Percentiles rank a stretch among this genome's conserved stretches.
phyloP scores from a whole-genome alignment of 2,888 invertebrate genomes.

The Folsomia manolachei region DNA sequence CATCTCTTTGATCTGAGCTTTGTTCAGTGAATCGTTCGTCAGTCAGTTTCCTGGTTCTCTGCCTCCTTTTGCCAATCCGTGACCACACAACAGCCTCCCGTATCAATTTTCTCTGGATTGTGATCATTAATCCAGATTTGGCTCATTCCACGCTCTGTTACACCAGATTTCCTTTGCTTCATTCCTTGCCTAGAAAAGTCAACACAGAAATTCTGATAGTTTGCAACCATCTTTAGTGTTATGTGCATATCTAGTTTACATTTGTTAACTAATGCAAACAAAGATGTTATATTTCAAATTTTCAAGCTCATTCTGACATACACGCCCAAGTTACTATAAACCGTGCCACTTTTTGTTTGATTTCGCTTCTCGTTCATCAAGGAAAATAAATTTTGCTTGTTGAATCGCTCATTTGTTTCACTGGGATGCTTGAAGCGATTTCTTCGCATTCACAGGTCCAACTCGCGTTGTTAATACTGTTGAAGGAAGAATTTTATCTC shows the following conservation, averaged over 20 bases:
- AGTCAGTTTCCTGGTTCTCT: too few relatives aligned
- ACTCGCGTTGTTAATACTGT: too few relatives aligned
- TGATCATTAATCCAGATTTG: conserved; percentile 10
- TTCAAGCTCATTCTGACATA: too few relatives aligned
- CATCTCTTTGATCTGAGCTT: neutral
- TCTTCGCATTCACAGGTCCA: too few relatives aligned
- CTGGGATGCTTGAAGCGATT: too few relatives aligned
- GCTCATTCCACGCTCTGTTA: neutral
- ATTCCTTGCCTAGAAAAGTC: conserved; percentile 6
- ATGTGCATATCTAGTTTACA: neutral
- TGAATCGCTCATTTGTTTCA: too few relatives aligned
- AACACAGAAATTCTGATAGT: neutral
- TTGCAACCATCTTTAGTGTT: neutral
- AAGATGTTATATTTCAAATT: conserved; percentile 3
- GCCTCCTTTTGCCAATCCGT: neutral
- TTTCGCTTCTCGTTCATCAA: too few relatives aligned
- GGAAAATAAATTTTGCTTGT: too few relatives aligned
- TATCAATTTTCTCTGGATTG: neutral
- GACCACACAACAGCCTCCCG: neutral
- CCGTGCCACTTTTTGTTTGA: too few relatives aligned
- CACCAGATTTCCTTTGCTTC: neutral
- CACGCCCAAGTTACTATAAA: too few relatives aligned
- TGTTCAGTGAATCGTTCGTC: too few relatives aligned
- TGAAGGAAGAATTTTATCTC: too few relatives aligned
- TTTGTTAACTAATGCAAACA: neutral